Evolutionary conservation across 2,888 invertebrate genomes (phyloP).

Genomic region (Drosophila kuntzei): DNA sequence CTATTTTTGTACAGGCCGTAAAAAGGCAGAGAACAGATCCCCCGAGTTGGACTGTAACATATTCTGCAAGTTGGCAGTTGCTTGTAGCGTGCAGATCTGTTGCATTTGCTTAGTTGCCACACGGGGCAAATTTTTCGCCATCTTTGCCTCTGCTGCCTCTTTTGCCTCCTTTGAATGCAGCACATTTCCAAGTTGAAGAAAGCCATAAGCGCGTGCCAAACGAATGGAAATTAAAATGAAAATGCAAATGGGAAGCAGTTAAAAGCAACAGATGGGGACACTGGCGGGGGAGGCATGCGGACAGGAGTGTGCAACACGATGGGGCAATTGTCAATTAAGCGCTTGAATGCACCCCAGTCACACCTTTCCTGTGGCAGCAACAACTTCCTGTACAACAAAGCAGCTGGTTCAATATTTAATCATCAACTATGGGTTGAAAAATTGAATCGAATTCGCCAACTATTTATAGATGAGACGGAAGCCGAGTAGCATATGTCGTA

Average conservation of each 20-base stretch:
- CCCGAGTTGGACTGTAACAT: constrained; percentile 23
- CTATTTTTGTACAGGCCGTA: constrained; percentile 51
- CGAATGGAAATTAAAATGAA: constrained; percentile 8
- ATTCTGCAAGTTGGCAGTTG: constrained; percentile 14
- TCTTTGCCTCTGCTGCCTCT: constrained; percentile 1
- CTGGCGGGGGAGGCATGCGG: not conserved
- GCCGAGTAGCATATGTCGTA: constrained; percentile 12
- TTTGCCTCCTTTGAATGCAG: constrained; percentile 7
- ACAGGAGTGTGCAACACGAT: constrained; percentile 4
- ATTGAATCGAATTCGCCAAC: constrained; percentile 41
- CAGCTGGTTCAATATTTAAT: constrained; percentile 57
- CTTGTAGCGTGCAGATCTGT: constrained; percentile 21
- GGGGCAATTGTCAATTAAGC: constrained; percentile 56
- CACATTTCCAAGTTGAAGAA: constrained; percentile 63
- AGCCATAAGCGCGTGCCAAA: constrained; percentile 62
- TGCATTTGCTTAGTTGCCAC: constrained; percentile 46
- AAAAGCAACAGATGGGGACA: not conserved
- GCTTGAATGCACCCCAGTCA: constrained; percentile 44
- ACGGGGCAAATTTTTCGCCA: constrained; percentile 45
- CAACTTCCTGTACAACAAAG: constrained; percentile 53
- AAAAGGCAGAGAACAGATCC: constrained; percentile 36
- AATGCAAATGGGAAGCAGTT: not conserved
- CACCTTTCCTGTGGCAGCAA: constrained; percentile 45
- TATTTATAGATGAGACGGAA: constrained; percentile 46
- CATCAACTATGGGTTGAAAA: constrained; percentile 19